Evolutionary conservation across 2,113 vertebrate species (phyloP), one percentile per base, ranked within the genome.

Genomic region (Xiphias gladius): DNA sequence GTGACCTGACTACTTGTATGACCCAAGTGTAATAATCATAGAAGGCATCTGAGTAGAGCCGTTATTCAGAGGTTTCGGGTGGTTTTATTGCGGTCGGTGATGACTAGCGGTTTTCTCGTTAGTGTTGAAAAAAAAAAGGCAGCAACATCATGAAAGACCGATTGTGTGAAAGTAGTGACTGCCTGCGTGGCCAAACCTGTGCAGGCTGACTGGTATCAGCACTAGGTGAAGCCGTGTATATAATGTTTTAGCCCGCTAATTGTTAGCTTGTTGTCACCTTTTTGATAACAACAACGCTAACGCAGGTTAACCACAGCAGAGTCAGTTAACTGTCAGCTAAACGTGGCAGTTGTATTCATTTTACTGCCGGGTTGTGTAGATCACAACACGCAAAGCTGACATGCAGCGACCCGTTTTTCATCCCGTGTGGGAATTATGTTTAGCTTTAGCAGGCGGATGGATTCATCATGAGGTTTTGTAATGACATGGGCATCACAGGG

Each of bases 101-200:
- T 52, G 30, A 24, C 3, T 57, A 57, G 30, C 9, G 22, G 59
- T 76, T 58, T 63, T 9, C 63, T 67, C 48, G 13, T 37, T 37
- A 62, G 35, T 69, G 72, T 64, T 67, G 6, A 10, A 24, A 46
- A 43, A 32, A 57, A 64, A 70, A 20, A 13, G 16, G 26, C 20
- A 52, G 70, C 43, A 24, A 16, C 54, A 62, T 55, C 41, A 89
- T 93, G 79, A 94, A 94, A 93, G 93, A 80, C 2, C 61, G 89
- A 89, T 89, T 93, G 93, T 94, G 63, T 68, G 43, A 46, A 30
- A 32, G 72, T 57, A 63, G 9, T 13, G 19, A 10, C 4, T 89
- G 91, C 86, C 79, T 93, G 91, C 89, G 90, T 91, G 91, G 89
- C 89, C 66, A 55, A 32, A 75, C 48, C 57, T 39, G 62, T 19